These are phyloP conservation scores for Leucoptera coffeella DNA, from an alignment of 2,888 invertebrate genomes.

Conservation along the genomic window DNA sequence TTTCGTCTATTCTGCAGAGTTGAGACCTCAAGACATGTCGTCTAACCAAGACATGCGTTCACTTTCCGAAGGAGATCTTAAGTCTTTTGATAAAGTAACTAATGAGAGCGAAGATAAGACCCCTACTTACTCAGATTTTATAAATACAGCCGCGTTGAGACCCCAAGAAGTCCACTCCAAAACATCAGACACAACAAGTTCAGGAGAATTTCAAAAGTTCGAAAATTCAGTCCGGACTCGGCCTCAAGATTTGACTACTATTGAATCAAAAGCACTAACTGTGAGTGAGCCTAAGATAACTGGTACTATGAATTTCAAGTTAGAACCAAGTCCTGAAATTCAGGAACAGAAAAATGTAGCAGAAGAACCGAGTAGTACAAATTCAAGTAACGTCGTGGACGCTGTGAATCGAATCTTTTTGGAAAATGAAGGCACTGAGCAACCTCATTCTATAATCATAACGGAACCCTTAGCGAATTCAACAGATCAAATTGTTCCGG, in stretches of 20 bases:
- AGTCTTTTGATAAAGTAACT: slow-evolving; percentile 14
- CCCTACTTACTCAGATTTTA: slow-evolving; percentile 26
- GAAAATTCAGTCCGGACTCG: slow-evolving; percentile 20
- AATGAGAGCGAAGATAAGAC: slow-evolving; percentile 13
- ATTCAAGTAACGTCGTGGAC: too few species aligned
- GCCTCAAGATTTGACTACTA: slow-evolving; percentile 28
- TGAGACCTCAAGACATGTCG: slow-evolving; percentile 24
- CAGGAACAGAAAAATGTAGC: too few species aligned
- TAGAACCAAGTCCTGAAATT: too few species aligned
- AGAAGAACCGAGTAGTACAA: too few species aligned
- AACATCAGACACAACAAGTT: slow-evolving; percentile 22
- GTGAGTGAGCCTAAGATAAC: too few species aligned
- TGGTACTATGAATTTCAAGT: too few species aligned
- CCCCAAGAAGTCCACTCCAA: slow-evolving; percentile 21
- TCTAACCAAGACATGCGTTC: slow-evolving; percentile 14
- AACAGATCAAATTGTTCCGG: too few species aligned
- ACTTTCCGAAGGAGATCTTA: slow-evolving; percentile 18
- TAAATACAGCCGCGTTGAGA: slow-evolving; percentile 18
- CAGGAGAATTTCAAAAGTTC: slow-evolving; percentile 22
- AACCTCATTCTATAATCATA: slow-evolving; percentile 40
- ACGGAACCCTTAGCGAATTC: too few species aligned
- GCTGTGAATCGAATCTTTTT: slow-evolving; percentile 9
- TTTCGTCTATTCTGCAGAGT: slow-evolving; percentile 25
- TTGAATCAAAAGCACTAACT: too few species aligned
- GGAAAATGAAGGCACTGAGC: slow-evolving; percentile 32